Evolutionary conservation across 2,113 vertebrate genomes (phyloP).

Genomic region (Oncorhynchus clarkii): DNA sequence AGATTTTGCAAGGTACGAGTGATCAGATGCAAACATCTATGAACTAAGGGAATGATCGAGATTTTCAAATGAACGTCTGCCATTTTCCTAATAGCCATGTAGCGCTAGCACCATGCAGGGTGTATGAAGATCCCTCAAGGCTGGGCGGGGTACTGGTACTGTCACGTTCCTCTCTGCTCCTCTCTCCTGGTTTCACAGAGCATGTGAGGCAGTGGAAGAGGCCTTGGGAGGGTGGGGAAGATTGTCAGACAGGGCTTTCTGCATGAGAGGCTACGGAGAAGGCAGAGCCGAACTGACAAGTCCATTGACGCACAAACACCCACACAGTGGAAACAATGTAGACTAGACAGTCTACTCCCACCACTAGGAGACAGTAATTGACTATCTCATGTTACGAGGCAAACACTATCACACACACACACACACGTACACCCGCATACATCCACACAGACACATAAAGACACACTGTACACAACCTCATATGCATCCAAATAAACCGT

Average conservation of each 20-base stretch:
- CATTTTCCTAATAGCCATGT: neutral
- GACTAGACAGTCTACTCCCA: no score
- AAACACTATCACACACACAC: neutral
- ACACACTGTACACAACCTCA: slow-evolving; percentile 7
- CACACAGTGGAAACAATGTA: no score
- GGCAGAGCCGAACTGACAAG: no score
- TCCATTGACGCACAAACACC: no score
- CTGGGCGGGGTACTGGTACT: neutral
- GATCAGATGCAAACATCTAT: neutral
- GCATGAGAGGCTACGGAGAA: neutral
- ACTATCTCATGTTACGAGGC: neutral
- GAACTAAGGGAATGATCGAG: neutral
- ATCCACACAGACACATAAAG: neutral
- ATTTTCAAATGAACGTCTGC: neutral
- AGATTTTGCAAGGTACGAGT: slow-evolving; percentile 7
- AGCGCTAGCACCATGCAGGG: neutral
- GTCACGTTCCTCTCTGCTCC: slow-evolving; percentile 10
- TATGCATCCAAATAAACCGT: slow-evolving; percentile 16
- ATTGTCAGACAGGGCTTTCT: slow-evolving; percentile 7
- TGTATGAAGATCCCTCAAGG: neutral
- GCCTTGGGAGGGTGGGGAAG: neutral
- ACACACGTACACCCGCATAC: neutral
- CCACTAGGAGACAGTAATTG: no score
- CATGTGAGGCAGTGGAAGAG: slow-evolving; percentile 1
- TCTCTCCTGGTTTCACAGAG: neutral